Conservation (phyloP, 2,888 invertebrate genomes). For the Nasonovia ribisnigri region DNA sequence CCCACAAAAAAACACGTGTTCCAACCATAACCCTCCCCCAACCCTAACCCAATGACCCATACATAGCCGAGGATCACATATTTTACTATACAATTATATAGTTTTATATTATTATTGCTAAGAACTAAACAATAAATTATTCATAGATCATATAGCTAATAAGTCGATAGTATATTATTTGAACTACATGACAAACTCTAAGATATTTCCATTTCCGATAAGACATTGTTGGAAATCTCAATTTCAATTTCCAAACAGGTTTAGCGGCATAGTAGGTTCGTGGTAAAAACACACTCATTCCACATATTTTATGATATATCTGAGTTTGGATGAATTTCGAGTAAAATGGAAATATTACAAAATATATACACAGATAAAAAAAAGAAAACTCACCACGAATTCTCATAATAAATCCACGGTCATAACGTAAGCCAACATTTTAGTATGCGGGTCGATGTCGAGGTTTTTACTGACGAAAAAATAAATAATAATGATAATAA, state of each 20-base stretch:
- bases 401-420: neutral
- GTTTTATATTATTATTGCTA: too few relatives aligned
- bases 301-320: neutral
- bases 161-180: neutral
- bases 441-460: neutral
- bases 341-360: neutral
- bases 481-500: neutral
- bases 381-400: neutral
- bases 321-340: neutral
- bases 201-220: neutral
- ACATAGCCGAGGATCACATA: too few relatives aligned
- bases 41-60: too few relatives aligned
- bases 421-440: neutral
- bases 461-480: neutral
- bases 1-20: too few relatives aligned
- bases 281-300: neutral
- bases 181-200: neutral
- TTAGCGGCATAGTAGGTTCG: neutral
- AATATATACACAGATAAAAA: neutral
- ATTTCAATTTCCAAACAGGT: neutral
- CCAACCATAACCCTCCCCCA: too few relatives aligned
- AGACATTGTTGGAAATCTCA: neutral
- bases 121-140: neutral
- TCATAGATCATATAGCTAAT: neutral
- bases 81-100: neutral